These are phyloP conservation scores for Drosophila ohnishii DNA, from an alignment of 1,140 invertebrate species.

Conservation along the genomic window DNA sequence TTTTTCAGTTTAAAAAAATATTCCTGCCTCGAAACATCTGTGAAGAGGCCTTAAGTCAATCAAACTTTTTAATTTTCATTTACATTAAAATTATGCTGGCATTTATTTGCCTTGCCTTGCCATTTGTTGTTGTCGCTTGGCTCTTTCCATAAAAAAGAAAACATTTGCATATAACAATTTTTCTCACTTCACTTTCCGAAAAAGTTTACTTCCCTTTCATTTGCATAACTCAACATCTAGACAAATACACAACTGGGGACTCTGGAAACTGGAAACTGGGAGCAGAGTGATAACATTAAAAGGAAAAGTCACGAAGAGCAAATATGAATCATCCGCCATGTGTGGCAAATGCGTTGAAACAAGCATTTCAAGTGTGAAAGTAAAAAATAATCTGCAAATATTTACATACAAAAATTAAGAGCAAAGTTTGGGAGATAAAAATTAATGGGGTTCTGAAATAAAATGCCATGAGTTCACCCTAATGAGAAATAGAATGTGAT, in stretches of 20 bases:
- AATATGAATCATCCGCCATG: constrained; percentile 79
- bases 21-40: constrained; percentile 4
- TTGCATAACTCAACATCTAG: constrained; percentile 70
- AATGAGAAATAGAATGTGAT: background rate
- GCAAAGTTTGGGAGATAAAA: constrained; percentile 26
- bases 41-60: constrained; percentile 44
- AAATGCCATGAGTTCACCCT: background rate
- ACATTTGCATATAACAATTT: constrained; percentile 44
- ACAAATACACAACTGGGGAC: constrained; percentile 16
- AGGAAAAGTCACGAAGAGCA: constrained; percentile 65
- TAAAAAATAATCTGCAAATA: constrained; percentile 39
- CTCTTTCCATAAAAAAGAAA: constrained; percentile 34
- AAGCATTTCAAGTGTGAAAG: constrained; percentile 21
- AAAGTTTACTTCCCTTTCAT: constrained; percentile 41
- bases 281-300: constrained; percentile 55
- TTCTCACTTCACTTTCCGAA: constrained; percentile 34
- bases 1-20: background rate
- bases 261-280: constrained; percentile 8
- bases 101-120: constrained; percentile 35
- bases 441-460: constrained; percentile 3
- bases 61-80: constrained; percentile 76
- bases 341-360: constrained; percentile 52
- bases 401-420: constrained; percentile 21
- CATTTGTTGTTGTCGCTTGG: constrained; percentile 33
- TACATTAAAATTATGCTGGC: constrained; percentile 65